A percentile compares a stretch with the other conserved stretches of the same genome.
Evolutionary conservation across 2,888 invertebrate genomes (phyloP).

Genomic region (Doris montereyensis): DNA sequence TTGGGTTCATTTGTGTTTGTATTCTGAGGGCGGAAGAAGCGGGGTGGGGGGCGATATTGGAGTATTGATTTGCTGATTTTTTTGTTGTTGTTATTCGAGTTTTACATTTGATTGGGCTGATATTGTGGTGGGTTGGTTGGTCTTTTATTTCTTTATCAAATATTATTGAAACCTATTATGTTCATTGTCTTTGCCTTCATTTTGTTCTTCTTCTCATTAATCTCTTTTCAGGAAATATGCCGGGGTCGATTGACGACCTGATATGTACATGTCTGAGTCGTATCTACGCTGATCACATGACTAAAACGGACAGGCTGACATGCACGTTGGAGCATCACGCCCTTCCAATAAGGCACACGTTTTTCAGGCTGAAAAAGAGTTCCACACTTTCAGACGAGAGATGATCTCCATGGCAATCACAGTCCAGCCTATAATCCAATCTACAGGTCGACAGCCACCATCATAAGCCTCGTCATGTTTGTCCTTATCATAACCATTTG

Average conservation of each 20-base stretch:
- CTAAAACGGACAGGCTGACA: constrained; percentile 39
- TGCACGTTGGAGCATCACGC: constrained; percentile 48
- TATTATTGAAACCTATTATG: too few relatives aligned
- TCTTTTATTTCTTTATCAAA: too few relatives aligned
- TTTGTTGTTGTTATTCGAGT: too few relatives aligned
- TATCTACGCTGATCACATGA: constrained; percentile 35
- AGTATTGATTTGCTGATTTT: too few relatives aligned
- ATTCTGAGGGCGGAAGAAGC: too few relatives aligned
- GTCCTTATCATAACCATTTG: too few relatives aligned
- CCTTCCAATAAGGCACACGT: constrained; percentile 48
- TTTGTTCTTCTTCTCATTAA: background rate
- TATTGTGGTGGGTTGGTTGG: too few relatives aligned
- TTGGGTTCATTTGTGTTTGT: too few relatives aligned
- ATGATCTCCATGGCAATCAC: constrained; percentile 46
- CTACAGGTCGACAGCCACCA: constrained; percentile 36
- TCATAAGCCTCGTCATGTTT: background rate
- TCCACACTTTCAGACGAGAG: constrained; percentile 47
- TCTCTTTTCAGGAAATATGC: constrained; percentile 24
- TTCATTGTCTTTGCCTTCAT: too few relatives aligned
- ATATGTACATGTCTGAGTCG: constrained; percentile 40
- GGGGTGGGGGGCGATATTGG: too few relatives aligned
- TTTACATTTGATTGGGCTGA: too few relatives aligned
- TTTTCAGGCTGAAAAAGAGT: constrained; percentile 48
- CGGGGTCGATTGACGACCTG: constrained; percentile 29
- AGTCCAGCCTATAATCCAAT: constrained; percentile 46